Percentiles rank a stretch among this genome's conserved stretches.
Conservation (phyloP, 1,140 invertebrate genomes). For the Lanistes nyassanus region DNA sequence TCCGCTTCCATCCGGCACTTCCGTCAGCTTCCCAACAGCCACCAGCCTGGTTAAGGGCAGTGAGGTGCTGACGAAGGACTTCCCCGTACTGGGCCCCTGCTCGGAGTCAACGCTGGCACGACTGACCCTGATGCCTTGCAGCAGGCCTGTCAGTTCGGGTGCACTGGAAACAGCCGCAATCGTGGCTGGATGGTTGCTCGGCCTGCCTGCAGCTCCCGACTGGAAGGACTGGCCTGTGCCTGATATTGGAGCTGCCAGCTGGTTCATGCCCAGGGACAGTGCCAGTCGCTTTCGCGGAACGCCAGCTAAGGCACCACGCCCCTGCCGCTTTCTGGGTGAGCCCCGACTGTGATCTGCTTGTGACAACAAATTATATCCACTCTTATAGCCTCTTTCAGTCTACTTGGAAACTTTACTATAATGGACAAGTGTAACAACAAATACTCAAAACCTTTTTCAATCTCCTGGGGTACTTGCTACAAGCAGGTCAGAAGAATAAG, state of each 20-base stretch:
- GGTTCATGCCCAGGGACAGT: slow-evolving; percentile 19
- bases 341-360: slow-evolving; percentile 21
- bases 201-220: background rate
- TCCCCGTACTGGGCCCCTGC: background rate
- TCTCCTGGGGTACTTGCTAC: no score
- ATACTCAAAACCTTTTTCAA: no score
- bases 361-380: no score
- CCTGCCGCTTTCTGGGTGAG: slow-evolving; percentile 37
- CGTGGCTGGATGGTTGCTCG: slow-evolving; percentile 8
- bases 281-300: slow-evolving; percentile 40
- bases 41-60: slow-evolving; percentile 20
- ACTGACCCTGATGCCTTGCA: slow-evolving; percentile 27
- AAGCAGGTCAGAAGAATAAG: background rate
- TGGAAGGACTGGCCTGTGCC: background rate
- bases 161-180: slow-evolving; percentile 38
- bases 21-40: slow-evolving; percentile 13
- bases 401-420: no score
- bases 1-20: background rate
- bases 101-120: background rate
- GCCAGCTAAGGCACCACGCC: slow-evolving; percentile 25
- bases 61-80: slow-evolving; percentile 13
- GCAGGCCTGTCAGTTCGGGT: slow-evolving; percentile 47
- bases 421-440: no score
- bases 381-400: no score
- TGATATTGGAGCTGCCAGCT: background rate